Evolutionary conservation across 2,797 vertebrate species (phyloP).

Genomic region (Epinephelus awoara): DNA sequence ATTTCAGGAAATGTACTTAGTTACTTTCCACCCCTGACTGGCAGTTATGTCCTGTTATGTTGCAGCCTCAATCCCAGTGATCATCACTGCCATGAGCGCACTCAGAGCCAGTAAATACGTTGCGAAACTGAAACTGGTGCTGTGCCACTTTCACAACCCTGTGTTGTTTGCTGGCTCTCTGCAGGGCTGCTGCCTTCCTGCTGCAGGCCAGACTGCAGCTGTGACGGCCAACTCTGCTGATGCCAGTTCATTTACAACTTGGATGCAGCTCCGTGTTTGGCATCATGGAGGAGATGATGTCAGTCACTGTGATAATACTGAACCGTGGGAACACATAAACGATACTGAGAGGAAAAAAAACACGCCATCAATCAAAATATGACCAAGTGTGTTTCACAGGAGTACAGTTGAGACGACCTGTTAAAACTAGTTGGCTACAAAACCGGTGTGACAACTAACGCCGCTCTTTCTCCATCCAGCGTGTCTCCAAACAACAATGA

Average conservation of each 20-base stretch:
- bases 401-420: conserved; percentile 15
- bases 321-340: conserved; percentile 10
- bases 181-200: conserved; percentile 6
- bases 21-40: neutral
- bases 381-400: conserved; percentile 8
- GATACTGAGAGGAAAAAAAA: neutral
- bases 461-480: conserved; percentile 1
- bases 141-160: conserved; percentile 39
- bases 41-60: conserved; percentile 21
- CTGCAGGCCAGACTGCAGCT: conserved; percentile 31
- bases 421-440: conserved; percentile 33
- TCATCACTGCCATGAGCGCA: neutral
- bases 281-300: conserved; percentile 14
- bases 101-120: conserved; percentile 21
- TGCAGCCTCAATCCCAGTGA: conserved; percentile 33
- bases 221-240: neutral
- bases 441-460: conserved; percentile 70
- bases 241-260: conserved; percentile 44
- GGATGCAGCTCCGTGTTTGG: conserved; percentile 9
- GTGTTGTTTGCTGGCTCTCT: conserved; percentile 21
- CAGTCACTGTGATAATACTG: conserved; percentile 4
- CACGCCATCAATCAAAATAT: neutral
- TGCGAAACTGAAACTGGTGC: conserved; percentile 57
- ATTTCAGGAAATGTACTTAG: too few relatives aligned
- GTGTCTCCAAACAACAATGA: conserved; percentile 13